phyloP scores from a whole-genome alignment of 1,140 invertebrate species.

The Neodiprion virginianus region DNA sequence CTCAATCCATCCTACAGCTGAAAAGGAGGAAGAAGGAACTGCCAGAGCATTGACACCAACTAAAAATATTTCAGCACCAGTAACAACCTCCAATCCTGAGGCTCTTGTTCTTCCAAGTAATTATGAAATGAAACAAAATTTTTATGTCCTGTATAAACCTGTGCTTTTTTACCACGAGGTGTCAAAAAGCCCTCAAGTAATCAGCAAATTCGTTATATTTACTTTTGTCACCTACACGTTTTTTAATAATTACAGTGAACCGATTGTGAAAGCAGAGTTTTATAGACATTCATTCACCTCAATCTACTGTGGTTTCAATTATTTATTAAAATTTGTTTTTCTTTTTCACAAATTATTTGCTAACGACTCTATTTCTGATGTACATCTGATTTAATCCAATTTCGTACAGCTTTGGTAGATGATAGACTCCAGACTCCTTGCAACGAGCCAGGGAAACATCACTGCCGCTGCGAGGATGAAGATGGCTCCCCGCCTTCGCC shows the following conservation, averaged over 20 bases:
- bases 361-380: neutral
- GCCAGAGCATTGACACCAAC: slow-evolving; percentile 55
- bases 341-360: neutral
- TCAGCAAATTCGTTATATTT: slow-evolving; percentile 21
- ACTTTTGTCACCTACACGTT: neutral
- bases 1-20: slow-evolving; percentile 54
- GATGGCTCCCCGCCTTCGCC: slow-evolving; percentile 50
- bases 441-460: slow-evolving; percentile 75
- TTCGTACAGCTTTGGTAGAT: slow-evolving; percentile 62
- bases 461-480: slow-evolving; percentile 70
- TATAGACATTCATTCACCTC: neutral
- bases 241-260: no score
- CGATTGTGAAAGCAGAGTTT: neutral
- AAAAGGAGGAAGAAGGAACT: slow-evolving; percentile 45
- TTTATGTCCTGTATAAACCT: neutral
- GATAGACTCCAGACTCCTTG: slow-evolving; percentile 75
- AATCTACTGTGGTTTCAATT: no score
- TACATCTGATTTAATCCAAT: neutral
- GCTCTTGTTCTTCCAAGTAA: slow-evolving; percentile 50
- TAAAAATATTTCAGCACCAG: slow-evolving; percentile 46
- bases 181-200: neutral
- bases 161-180: neutral
- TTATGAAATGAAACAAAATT: neutral
- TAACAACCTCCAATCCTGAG: slow-evolving; percentile 28
- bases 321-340: neutral